Evolutionary conservation across 2,888 invertebrate species (phyloP).

Genomic region (Thera obeliscata): DNA sequence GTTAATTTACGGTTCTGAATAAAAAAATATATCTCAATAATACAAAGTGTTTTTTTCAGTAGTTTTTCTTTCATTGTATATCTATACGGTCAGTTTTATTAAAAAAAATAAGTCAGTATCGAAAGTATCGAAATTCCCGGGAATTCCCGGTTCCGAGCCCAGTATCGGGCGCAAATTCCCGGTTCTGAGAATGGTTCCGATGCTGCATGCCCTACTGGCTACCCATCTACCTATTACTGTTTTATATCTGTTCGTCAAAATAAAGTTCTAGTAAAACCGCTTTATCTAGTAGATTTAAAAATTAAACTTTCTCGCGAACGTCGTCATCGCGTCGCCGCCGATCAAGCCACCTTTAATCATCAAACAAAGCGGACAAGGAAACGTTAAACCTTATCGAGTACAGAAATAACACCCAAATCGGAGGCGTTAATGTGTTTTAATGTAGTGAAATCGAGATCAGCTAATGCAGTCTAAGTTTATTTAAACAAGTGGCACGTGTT

Average conservation of each 20-base stretch:
- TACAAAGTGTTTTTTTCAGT: no score
- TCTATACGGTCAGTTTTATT: no score
- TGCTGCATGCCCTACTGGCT: no score
- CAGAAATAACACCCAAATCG: slow-evolving; percentile 74
- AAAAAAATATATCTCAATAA: no score
- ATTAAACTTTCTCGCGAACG: slow-evolving; percentile 5
- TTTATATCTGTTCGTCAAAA: neutral
- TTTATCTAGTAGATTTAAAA: neutral
- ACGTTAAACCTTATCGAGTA: slow-evolving; percentile 59
- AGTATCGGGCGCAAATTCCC: no score
- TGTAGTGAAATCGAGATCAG: slow-evolving; percentile 82
- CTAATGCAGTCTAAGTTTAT: slow-evolving; percentile 81
- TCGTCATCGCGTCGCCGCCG: neutral
- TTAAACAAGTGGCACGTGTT: slow-evolving; percentile 84
- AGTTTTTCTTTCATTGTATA: no score
- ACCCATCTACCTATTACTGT: no score
- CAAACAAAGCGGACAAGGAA: slow-evolving; percentile 44
- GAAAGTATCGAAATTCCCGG: no score
- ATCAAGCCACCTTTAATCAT: slow-evolving; percentile 30
- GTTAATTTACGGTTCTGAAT: no score
- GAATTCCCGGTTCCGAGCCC: no score
- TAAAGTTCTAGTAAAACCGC: neutral
- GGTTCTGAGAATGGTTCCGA: no score
- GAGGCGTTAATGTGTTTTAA: slow-evolving; percentile 83
- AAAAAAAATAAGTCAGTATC: no score